Evolutionary conservation across 2,113 vertebrate species (phyloP), one percentile per base, ranked within the genome.

Genomic region (Ciconia boyciana): DNA sequence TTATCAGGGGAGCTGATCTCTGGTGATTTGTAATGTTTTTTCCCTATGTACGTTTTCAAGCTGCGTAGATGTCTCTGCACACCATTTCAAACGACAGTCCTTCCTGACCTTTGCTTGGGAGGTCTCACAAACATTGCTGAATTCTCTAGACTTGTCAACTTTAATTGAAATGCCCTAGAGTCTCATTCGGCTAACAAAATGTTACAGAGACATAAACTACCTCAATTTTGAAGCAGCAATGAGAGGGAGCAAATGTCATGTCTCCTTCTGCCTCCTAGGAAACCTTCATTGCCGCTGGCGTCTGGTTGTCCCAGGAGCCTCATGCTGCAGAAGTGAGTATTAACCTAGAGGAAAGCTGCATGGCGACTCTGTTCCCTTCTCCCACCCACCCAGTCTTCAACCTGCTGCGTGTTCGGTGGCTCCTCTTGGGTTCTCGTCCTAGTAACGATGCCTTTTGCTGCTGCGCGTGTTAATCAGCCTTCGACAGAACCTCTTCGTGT

Each of bases 401-500:
- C 44, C 32, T 10, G 20, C 26, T 44, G 10, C 1, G 0, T 48
- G 13, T 14, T 58, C 4, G 1, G 29, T 76, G 34, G 10, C 51
- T 87, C 25, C 25, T 69, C 44, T 44, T 6, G 8, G 26, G 32
- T 72, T 72, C 6, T 31, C 1, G 2, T 26, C 36, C 36, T 15
- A 9, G 25, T 11, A 19, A 32, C 1, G 11, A 69, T 7, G 39
- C n/a, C 22, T 34, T 31, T 9, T 5, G 26, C 7, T n/a, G 62
- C 43, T 32, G 41, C 0, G 3, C 10, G 2, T 1, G 16, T 1
- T 3, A 15, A 36, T 22, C 11, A 19, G 2, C 21, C 9, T 41
- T 51, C 10, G 6, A 5, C 25, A 34, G 65, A 28, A 49, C 13
- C 16, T 22, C 20, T 29, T 36, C 2, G 2, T 43, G 39, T 1